Evolutionary conservation across 2,888 invertebrate species (phyloP).

Genomic region (Eilema griseolum): DNA sequence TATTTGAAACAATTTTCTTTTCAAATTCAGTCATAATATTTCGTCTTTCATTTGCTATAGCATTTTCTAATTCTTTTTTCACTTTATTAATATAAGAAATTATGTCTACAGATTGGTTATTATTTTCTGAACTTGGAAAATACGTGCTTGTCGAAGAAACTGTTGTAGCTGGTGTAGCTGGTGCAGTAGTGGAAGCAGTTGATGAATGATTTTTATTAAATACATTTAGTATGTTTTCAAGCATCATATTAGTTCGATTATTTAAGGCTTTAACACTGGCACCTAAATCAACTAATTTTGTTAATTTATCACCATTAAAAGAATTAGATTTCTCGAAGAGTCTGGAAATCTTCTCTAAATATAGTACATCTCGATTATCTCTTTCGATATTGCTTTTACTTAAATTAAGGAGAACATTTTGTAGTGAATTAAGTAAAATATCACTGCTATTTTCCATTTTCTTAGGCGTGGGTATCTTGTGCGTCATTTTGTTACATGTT

Average conservation of each 20-base stretch:
- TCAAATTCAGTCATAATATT: slow-evolving; percentile 53
- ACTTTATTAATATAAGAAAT: slow-evolving; percentile 52
- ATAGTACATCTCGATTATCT: slow-evolving; percentile 25
- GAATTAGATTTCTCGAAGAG: slow-evolving; percentile 37
- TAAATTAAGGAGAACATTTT: slow-evolving; percentile 44
- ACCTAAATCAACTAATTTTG: slow-evolving; percentile 39
- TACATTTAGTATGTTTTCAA: slow-evolving; percentile 31
- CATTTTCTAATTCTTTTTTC: slow-evolving; percentile 52
- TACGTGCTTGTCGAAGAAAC: not conserved
- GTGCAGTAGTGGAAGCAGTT: slow-evolving; percentile 2
- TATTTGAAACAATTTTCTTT: slow-evolving; percentile 41
- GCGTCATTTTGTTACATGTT: slow-evolving; percentile 50
- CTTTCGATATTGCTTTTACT: slow-evolving; percentile 23
- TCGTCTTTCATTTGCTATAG: slow-evolving; percentile 50
- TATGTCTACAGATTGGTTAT: slow-evolving; percentile 48
- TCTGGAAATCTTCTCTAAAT: slow-evolving; percentile 41
- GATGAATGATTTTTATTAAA: slow-evolving; percentile 17
- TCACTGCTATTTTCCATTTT: slow-evolving; percentile 30
- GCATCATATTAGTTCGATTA: slow-evolving; percentile 35
- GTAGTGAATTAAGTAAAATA: slow-evolving; percentile 44
- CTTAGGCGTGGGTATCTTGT: slow-evolving; percentile 5
- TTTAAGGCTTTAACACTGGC: slow-evolving; percentile 26
- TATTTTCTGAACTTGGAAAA: not conserved
- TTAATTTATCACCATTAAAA: slow-evolving; percentile 36
- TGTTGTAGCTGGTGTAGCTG: slow-evolving; percentile 8